Evolutionary conservation across 2,113 vertebrate species (phyloP), one percentile per base, ranked within the genome.

Genomic region (Nicator chloris): DNA sequence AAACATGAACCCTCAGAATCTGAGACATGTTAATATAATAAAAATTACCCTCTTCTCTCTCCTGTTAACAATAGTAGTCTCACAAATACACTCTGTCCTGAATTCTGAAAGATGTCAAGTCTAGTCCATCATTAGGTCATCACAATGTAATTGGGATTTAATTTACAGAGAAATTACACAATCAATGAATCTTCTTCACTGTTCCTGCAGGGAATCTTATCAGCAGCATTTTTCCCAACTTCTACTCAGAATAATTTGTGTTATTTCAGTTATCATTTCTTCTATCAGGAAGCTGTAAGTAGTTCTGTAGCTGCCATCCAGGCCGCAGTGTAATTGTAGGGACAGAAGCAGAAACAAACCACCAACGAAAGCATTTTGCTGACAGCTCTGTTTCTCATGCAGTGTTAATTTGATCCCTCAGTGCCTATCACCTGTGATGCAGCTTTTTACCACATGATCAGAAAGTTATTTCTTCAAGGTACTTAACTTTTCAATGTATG

Each of bases 401-500:
- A 96, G 92, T 4, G 82, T 90, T 92, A 96, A 93, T 96, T 92
- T 86, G 90, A 95, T 88, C 95, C 92, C 72, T 56, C 82, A 83
- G 90, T 83, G 87, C 88, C 85, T 96, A 94, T 96, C 88, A 85
- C 90, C 90, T 91, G 90, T 78, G 82, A 73, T 94, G 66, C 71
- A 92, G 90, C 72, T 96, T 94, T 95, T 95, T 88, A 94, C 82
- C 84, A 92, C 72, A 86, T 88, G 88, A 96, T 83, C 85, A 90
- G 80, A 92, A 80, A 95, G 44, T 90, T 92, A 90, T 95, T 93
- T 95, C 81, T 95, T 94, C 90, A 96, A 96, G 93, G 93, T 96
- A 96, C 85, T 96, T 93, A 95, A 96, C 93, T 96, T 97, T 94
- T 94, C 79, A 92, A 83, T 63, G 76, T 87, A 95, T 85, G 93